These are phyloP conservation scores for Enteromius argenteus DNA, from an alignment of 2,797 vertebrate genomes.

Conservation along the genomic window DNA sequence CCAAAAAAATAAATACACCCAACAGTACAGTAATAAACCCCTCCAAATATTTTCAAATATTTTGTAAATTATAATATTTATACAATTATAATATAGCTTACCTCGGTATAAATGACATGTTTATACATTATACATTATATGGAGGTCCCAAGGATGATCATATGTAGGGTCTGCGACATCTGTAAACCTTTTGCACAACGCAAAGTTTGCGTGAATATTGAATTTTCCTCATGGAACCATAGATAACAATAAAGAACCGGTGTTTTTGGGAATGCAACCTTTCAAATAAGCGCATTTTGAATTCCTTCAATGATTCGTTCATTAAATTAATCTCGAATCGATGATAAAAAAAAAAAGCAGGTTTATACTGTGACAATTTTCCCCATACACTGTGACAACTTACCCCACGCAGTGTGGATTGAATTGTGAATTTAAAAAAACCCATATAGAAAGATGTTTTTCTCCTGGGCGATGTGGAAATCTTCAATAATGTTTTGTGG, in stretches of 20 bases:
- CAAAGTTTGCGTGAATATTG: neutral
- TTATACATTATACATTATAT: no score
- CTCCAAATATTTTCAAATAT: neutral
- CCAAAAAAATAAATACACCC: no score
- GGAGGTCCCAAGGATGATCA: no score
- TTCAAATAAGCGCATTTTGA: neutral
- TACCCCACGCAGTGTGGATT: neutral
- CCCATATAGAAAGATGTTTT: neutral
- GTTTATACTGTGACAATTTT: neutral
- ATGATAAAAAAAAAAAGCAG: neutral
- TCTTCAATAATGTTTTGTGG: neutral
- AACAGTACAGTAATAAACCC: no score
- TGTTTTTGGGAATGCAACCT: neutral
- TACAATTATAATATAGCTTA: no score
- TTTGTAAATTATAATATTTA: no score
- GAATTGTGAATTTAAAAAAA: no score
- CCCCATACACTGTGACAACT: neutral
- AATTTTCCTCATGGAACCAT: neutral
- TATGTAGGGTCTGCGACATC: neutral
- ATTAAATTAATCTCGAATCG: neutral
- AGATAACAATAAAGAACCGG: neutral
- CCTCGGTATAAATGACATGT: no score
- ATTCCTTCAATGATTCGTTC: neutral
- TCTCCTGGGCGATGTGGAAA: neutral
- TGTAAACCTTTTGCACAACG: no score